These are phyloP conservation scores for Brachionus manjavacas DNA, from an alignment of 1,140 invertebrate species.

Conservation along the genomic window DNA sequence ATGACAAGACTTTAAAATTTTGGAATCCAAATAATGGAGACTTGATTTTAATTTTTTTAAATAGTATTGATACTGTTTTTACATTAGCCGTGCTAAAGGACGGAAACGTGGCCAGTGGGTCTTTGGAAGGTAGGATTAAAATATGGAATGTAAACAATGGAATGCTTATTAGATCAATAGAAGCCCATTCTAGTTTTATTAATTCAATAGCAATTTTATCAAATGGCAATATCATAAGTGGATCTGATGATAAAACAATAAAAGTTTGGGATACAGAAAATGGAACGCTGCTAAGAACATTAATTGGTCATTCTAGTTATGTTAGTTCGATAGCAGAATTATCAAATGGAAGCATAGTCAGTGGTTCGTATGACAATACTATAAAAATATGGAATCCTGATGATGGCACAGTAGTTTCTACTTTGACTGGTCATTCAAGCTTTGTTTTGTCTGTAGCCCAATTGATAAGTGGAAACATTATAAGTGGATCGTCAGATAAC, in stretches of 20 bases:
- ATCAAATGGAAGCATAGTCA: not conserved
- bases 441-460: not conserved
- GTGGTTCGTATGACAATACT: not conserved
- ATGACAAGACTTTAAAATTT: conserved; percentile 61
- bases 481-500: not conserved
- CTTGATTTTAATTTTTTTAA: conserved; percentile 59
- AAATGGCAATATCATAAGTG: conserved; percentile 53
- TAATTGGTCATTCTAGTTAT: conserved; percentile 60
- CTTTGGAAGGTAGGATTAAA: not conserved
- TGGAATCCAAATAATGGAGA: conserved; percentile 63
- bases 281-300: conserved; percentile 49
- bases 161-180: not conserved
- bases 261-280: conserved; percentile 58
- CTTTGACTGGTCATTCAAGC: not conserved
- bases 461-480: not conserved
- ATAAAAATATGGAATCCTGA: conserved; percentile 15
- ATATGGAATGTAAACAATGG: conserved; percentile 3
- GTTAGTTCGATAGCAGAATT: conserved; percentile 46
- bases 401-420: not conserved
- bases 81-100: conserved; percentile 60
- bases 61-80: conserved; percentile 51
- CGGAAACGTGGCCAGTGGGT: conserved; percentile 45
- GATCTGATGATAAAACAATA: conserved; percentile 59
- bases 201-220: not conserved
- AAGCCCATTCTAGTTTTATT: not conserved